Conservation (phyloP, 2,888 invertebrate genomes). For the Parnassius orleans region DNA sequence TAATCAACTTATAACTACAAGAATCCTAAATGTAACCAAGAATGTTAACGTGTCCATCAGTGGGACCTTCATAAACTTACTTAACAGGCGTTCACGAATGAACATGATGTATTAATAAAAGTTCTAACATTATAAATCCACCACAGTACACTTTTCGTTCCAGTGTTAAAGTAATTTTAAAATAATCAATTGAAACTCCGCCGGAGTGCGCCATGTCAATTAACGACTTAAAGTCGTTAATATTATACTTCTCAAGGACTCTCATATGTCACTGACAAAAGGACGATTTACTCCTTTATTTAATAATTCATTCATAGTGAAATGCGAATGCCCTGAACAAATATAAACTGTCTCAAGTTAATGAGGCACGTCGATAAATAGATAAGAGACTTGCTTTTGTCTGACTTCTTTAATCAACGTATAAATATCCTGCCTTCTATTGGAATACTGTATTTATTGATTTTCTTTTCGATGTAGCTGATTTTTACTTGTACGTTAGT, state of each 20-base stretch:
- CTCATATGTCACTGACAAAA: conserved; percentile 8
- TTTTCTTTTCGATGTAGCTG: too few relatives aligned
- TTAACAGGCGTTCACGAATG: too few relatives aligned
- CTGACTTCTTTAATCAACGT: background rate
- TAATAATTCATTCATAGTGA: conserved; percentile 17
- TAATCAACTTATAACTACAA: too few relatives aligned
- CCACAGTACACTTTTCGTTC: too few relatives aligned
- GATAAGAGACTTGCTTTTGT: conserved; percentile 13
- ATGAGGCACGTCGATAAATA: conserved; percentile 9
- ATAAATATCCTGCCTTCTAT: background rate
- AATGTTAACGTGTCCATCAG: too few relatives aligned
- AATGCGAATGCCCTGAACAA: conserved; percentile 10
- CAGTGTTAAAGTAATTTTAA: background rate
- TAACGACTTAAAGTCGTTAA: conserved; percentile 1
- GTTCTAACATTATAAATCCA: too few relatives aligned
- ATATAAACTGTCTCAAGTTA: conserved; percentile 19
- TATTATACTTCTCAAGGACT: conserved; percentile 3
- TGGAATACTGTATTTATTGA: background rate
- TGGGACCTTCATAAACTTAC: too few relatives aligned
- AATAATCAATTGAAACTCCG: background rate
- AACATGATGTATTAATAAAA: too few relatives aligned
- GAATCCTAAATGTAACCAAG: too few relatives aligned
- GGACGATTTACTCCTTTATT: conserved; percentile 11
- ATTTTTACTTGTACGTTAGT: too few relatives aligned
- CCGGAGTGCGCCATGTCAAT: background rate